Base-by-base conservation (phyloP, 2,113 vertebrate genomes). In the Phalacrocorax brasilianus region DNA sequence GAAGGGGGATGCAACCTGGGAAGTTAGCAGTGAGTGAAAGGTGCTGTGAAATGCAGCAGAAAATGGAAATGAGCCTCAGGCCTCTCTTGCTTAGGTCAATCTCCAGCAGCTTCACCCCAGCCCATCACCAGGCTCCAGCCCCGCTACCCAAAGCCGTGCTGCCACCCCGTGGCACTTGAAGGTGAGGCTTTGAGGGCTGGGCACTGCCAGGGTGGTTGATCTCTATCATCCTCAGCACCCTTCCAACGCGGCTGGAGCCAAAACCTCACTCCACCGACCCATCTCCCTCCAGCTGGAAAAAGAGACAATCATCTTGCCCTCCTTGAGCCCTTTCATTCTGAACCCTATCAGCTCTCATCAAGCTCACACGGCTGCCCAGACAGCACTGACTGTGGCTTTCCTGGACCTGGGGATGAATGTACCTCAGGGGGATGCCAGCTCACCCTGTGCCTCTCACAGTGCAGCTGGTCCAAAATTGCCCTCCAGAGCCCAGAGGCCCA, bases 121-220 rank as follows among this genome's bases (percentile, higher is more conserved):
- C 30, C 13, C 49, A 4, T 9, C 19, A 0, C 53, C 49, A 35
- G 26, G 62, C 70, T 75, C 47, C 58, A 33, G 74, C 32, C 38
- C 13, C 0, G 20, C 66, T 74, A 59, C 52, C 5, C 89, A 62
- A 76, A 49, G n/a, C 50, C 55, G 5, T 96, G 95, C 94, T 95
- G 95, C 97, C 97, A 95, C 97, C 97, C 32, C 2, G 96, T 76
- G 97, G 96, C 70, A 55, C 47, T 18, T 1, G 24, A n/a, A 44
- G 68, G 2, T 18, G 26, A 59, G 33, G 40, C 85, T 59, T 7
- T 20, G 2, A 5, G 66, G 49, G 30, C 74, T 5, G 26, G 28
- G 23, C 61, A 30, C 0, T 17, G 33, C 16, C 53, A 4, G 16
- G 5, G 40, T 2, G 3, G 1, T 2, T 12, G 17, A 15, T 21